Conservation (phyloP, 2,113 vertebrate species). For the Epinephelus fuscoguttatus region DNA sequence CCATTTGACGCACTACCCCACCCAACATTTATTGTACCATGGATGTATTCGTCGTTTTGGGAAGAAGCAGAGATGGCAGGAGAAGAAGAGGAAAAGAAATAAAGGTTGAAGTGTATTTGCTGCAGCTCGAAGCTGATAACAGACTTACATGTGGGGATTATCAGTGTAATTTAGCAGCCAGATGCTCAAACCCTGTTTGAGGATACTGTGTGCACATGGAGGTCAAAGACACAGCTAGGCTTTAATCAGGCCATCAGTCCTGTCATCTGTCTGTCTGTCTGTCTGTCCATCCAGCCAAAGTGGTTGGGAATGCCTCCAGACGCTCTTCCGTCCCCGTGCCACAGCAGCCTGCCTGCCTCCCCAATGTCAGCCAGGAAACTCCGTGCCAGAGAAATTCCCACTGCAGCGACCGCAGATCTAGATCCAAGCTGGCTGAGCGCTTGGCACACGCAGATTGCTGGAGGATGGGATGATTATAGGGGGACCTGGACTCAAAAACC, state of each 20-base stretch:
- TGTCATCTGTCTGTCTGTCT: conserved; percentile 46
- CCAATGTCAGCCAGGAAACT: conserved; percentile 58
- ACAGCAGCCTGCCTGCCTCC: conserved; percentile 26
- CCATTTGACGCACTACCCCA: background rate
- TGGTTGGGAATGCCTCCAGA: conserved; percentile 61
- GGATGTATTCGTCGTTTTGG: background rate
- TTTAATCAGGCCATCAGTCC: conserved; percentile 57
- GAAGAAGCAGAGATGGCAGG: background rate
- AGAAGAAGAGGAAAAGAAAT: background rate
- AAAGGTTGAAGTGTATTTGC: background rate
- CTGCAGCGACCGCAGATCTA: conserved; percentile 28
- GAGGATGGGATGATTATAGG: conserved; percentile 66
- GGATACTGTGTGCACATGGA: conserved; percentile 9
- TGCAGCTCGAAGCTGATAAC: conserved; percentile 6
- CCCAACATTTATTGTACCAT: conserved; percentile 28
- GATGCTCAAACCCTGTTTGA: conserved; percentile 16
- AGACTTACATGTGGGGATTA: background rate
- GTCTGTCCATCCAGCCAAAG: conserved; percentile 35
- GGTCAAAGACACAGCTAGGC: conserved; percentile 17
- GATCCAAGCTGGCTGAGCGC: conserved; percentile 46
- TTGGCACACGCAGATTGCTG: conserved; percentile 14
- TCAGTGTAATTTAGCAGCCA: background rate
- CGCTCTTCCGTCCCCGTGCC: conserved; percentile 35
- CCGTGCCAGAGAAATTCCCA: conserved; percentile 72
- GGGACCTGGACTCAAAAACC: conserved; percentile 17